Conservation (phyloP, 1,140 invertebrate genomes). For the Campoletis sonorensis region DNA sequence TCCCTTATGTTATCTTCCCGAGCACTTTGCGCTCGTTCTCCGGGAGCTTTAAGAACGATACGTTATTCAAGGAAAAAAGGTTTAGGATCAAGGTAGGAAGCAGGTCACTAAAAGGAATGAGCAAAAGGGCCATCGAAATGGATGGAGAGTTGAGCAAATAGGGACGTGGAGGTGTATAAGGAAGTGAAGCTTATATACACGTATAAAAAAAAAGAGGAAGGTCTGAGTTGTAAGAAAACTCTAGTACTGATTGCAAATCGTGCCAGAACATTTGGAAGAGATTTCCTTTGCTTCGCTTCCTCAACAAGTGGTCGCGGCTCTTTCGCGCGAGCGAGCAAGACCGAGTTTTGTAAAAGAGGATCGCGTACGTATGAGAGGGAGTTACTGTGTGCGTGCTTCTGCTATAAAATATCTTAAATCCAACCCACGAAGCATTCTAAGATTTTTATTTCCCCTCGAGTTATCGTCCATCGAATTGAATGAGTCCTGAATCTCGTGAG, state of each 20-base stretch:
- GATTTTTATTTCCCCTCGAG: not conserved
- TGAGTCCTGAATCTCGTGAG: not conserved
- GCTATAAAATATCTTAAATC: not conserved
- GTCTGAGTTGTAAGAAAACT: not conserved
- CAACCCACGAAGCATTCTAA: not conserved
- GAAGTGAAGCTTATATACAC: not conserved
- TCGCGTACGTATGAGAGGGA: not conserved
- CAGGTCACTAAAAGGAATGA: not conserved
- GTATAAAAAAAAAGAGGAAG: not conserved
- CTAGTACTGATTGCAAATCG: slow-evolving; percentile 31
- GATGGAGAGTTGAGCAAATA: not conserved
- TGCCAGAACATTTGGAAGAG: slow-evolving; percentile 3
- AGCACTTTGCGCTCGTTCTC: not conserved
- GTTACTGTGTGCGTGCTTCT: not conserved
- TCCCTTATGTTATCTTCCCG: slow-evolving; percentile 5
- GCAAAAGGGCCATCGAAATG: slow-evolving; percentile 11
- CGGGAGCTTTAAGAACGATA: slow-evolving; percentile 23
- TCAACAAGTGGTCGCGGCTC: slow-evolving; percentile 33
- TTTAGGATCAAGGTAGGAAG: slow-evolving; percentile 10
- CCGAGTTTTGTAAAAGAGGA: not conserved
- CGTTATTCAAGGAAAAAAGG: slow-evolving; percentile 23
- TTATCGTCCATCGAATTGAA: not conserved
- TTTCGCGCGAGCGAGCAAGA: no score
- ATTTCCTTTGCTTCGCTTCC: not conserved
- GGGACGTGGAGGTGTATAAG: not conserved